Conservation (phyloP, 1,140 invertebrate genomes). For the Aphidius ervi region DNA sequence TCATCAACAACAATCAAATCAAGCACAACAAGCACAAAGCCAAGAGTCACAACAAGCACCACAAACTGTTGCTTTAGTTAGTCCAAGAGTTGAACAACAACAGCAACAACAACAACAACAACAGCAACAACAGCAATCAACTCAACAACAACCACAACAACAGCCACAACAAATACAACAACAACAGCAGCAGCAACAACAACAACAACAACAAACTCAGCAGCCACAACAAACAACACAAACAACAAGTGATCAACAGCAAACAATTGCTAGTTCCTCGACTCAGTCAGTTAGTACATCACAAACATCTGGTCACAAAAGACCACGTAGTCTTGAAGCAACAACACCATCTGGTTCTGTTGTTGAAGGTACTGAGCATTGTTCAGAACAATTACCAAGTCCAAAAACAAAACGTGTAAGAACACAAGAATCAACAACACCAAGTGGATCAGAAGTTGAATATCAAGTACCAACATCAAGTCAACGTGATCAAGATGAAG, state of each 20-base stretch:
- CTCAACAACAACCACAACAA: slow-evolving; percentile 39
- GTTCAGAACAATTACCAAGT: slow-evolving; percentile 43
- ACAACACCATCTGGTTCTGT: slow-evolving; percentile 52
- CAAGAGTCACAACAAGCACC: slow-evolving; percentile 45
- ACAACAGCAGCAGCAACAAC: slow-evolving; percentile 51
- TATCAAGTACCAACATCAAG: slow-evolving; percentile 71
- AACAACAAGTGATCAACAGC: slow-evolving; percentile 41
- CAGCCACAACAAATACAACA: slow-evolving; percentile 45
- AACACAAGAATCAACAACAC: slow-evolving; percentile 42
- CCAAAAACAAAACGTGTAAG: slow-evolving; percentile 43
- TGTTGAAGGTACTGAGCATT: slow-evolving; percentile 51
- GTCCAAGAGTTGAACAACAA: slow-evolving; percentile 34
- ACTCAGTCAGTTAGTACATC: slow-evolving; percentile 59
- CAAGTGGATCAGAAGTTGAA: slow-evolving; percentile 47
- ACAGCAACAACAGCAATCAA: slow-evolving; percentile 33
- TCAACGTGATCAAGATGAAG: slow-evolving; percentile 76
- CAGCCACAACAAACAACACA: slow-evolving; percentile 31
- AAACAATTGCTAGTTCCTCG: slow-evolving; percentile 56
- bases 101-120: slow-evolving; percentile 15
- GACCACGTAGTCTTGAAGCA: slow-evolving; percentile 57
- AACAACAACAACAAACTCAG: slow-evolving; percentile 56
- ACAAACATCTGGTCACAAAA: slow-evolving; percentile 56
- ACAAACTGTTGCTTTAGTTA: slow-evolving; percentile 26
- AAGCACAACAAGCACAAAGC: slow-evolving; percentile 25
- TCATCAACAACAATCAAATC: slow-evolving; percentile 24